Conservation (phyloP, 2,797 vertebrate genomes). For the Austrolebias charrua region DNA sequence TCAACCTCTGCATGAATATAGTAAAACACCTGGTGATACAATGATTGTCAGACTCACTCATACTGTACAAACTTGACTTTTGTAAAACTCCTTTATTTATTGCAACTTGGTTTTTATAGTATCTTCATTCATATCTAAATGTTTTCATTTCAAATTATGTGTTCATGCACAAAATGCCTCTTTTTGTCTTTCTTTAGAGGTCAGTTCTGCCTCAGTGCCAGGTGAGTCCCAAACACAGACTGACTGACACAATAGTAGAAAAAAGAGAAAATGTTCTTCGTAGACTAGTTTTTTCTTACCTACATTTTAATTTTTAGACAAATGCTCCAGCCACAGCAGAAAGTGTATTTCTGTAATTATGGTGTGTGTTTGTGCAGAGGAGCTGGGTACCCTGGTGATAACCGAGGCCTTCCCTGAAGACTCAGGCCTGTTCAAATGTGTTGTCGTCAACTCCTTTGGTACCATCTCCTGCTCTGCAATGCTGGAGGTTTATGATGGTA, state of each 20-base stretch:
- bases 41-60: too few relatives aligned
- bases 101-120: neutral
- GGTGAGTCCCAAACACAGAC: constrained; percentile 71
- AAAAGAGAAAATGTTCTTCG: neutral
- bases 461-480: constrained; percentile 79
- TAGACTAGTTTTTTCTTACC: neutral
- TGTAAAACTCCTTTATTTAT: neutral
- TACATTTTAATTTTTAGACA: neutral
- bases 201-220: constrained; percentile 83
- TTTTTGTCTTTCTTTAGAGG: constrained; percentile 72
- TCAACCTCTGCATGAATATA: too few relatives aligned
- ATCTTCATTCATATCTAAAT: neutral
- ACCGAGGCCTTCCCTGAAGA: constrained; percentile 90
- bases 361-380: constrained; percentile 74
- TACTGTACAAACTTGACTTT: neutral
- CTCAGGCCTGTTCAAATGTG: constrained; percentile 87
- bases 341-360: neutral
- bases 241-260: neutral
- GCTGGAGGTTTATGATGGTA: constrained; percentile 81
- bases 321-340: neutral
- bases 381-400: constrained; percentile 89
- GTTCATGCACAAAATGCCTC: neutral
- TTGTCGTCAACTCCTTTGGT: constrained; percentile 84
- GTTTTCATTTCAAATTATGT: neutral
- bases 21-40: too few relatives aligned